Percentiles rank a stretch among this genome's conserved stretches.
Conservation (phyloP, 2,888 invertebrate species). For the Monopis laevigella region DNA sequence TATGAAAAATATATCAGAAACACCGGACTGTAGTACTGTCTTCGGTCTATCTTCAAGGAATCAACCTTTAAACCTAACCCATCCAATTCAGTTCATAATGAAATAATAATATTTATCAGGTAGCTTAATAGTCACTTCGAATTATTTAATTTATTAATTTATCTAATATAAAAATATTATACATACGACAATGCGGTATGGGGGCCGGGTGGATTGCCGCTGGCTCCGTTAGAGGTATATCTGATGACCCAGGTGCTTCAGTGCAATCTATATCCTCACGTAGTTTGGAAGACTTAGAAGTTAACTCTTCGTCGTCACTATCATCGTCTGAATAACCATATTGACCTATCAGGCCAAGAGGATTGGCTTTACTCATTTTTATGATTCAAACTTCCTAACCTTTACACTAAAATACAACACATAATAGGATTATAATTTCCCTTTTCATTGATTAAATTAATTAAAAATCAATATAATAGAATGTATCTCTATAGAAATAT, state of each 20-base stretch:
- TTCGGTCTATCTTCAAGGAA: no score
- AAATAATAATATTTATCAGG: no score
- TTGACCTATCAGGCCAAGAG: conserved; percentile 43
- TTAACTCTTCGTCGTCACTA: conserved; percentile 28
- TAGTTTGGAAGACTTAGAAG: background rate
- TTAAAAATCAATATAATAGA: no score
- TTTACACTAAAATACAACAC: no score
- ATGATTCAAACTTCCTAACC: no score
- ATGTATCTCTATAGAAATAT: no score
- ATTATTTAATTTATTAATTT: background rate
- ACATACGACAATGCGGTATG: conserved; percentile 54
- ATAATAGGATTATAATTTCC: no score
- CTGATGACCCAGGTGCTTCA: background rate
- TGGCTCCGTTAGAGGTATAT: background rate
- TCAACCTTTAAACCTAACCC: no score
- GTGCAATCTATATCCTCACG: background rate
- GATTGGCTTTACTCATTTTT: conserved; percentile 49
- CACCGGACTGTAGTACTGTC: no score
- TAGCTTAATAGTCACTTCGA: background rate
- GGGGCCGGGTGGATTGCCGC: conserved; percentile 44
- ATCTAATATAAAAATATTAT: background rate
- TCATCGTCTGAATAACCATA: conserved; percentile 57
- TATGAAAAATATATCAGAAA: no score
- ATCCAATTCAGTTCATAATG: no score
- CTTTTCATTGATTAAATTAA: no score